A percentile compares a stretch with the other conserved stretches of the same genome.
Conservation (phyloP, 2,888 invertebrate species). For the Idaea dimidiata region DNA sequence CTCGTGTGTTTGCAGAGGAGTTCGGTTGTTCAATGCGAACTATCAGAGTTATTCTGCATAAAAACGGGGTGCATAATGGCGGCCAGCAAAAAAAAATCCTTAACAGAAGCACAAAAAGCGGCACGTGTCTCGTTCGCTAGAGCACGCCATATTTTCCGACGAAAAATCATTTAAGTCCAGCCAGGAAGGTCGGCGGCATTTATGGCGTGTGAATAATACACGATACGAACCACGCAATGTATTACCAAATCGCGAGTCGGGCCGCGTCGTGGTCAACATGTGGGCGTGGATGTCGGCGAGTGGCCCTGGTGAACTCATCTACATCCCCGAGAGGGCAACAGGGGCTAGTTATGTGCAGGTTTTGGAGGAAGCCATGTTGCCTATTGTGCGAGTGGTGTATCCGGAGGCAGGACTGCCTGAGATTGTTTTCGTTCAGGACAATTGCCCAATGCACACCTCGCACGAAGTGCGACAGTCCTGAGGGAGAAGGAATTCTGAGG, state of each 20-base stretch:
- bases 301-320: background rate
- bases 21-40: no score
- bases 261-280: background rate
- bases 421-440: constrained; percentile 20
- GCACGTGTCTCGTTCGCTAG: no score
- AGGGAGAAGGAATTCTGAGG: background rate
- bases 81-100: no score
- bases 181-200: background rate
- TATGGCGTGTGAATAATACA: background rate
- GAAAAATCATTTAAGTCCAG: background rate
- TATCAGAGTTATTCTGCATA: no score
- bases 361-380: constrained; percentile 16
- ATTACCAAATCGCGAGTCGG: background rate
- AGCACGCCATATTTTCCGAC: background rate
- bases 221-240: background rate
- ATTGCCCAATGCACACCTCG: constrained; percentile 1
- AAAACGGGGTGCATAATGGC: no score
- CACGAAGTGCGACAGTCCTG: background rate
- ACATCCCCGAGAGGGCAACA: background rate
- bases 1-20: no score
- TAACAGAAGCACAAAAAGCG: no score
- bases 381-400: constrained; percentile 19
- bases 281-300: background rate
- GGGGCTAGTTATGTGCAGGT: background rate
- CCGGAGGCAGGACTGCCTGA: constrained; percentile 14